Evolutionary conservation across 2,797 vertebrate species (phyloP), one percentile per base, ranked within the genome.

Genomic region (Coracias cyanogaster): DNA sequence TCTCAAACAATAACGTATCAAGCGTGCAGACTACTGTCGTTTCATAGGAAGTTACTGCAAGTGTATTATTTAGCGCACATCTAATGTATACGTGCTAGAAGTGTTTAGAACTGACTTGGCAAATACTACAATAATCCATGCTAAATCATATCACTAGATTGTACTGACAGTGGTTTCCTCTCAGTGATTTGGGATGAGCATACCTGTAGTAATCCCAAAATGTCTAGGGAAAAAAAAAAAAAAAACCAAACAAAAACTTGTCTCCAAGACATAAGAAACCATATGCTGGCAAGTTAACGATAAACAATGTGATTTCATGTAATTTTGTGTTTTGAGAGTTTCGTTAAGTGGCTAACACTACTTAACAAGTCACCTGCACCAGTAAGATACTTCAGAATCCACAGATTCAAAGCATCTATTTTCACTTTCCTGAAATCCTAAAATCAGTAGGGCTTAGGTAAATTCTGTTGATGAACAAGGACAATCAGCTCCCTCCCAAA

Each of bases 61-160:
- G 24, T 9, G 10, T 54, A 69, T 74, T 78, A 85, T 10, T 90
- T 78, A 95, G 69, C 65, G 73, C 25, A 72, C 10, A 64, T 46
- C 45, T 78, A 31, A 65, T 20, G 15, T 43, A 43, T 25, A 61
- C 52, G 65, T 84, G 82, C 80, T 78, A 71, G 29, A 93, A 93
- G 26, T 66, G 72, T 77, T 93, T 79, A 93, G 49, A 87, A 94
- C 46, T 83, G 67, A 88, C 33, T 92, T 62, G 35, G 58, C 82
- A 94, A 76, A 60, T 90, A 71, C 35, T 43, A 33, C 6, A 81
- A 74, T 10, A 85, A 86, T 49, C 21, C 35, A 39, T 31, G 48
- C 39, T 93, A 95, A 90, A 95, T 92, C 64, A 37, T 37, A 37
- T 48, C 46, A 71, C 49, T 60, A 54, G 24, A 70, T 39, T 31